Evolutionary conservation across 2,888 invertebrate genomes (phyloP).

Genomic region (Antheraea assamensis): DNA sequence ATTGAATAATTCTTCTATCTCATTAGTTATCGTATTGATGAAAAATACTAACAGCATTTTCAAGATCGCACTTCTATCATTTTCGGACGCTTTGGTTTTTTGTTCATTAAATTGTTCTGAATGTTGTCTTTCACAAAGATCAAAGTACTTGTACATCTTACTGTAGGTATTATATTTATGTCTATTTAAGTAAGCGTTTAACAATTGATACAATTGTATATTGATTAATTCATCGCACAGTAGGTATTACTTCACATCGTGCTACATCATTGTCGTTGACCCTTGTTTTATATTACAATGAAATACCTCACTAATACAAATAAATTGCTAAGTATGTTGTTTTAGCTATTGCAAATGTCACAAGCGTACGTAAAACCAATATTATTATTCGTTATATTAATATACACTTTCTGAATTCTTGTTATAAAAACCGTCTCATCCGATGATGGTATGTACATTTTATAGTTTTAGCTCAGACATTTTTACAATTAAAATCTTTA

Average conservation of each 20-base stretch:
- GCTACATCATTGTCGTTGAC: conserved; percentile 24
- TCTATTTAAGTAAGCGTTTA: background rate
- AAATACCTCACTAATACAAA: conserved; percentile 42
- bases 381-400: conserved; percentile 13
- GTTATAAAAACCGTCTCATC: background rate
- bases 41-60: background rate
- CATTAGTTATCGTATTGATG: background rate
- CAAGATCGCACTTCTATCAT: background rate
- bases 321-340: conserved; percentile 44
- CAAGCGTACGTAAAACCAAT: conserved; percentile 17
- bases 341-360: conserved; percentile 43
- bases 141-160: background rate
- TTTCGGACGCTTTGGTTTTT: background rate
- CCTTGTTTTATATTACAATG: conserved; percentile 33
- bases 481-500: background rate
- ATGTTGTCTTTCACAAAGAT: background rate
- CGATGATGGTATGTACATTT: background rate
- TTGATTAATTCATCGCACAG: conserved; percentile 29
- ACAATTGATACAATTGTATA: background rate
- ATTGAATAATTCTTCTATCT: background rate
- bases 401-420: background rate
- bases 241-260: conserved; percentile 26
- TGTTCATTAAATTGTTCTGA: background rate
- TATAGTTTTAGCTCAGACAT: background rate
- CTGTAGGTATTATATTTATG: background rate